phyloP scores from a whole-genome alignment of 64 coral and sea anemone species.

The Montipora sp. region DNA sequence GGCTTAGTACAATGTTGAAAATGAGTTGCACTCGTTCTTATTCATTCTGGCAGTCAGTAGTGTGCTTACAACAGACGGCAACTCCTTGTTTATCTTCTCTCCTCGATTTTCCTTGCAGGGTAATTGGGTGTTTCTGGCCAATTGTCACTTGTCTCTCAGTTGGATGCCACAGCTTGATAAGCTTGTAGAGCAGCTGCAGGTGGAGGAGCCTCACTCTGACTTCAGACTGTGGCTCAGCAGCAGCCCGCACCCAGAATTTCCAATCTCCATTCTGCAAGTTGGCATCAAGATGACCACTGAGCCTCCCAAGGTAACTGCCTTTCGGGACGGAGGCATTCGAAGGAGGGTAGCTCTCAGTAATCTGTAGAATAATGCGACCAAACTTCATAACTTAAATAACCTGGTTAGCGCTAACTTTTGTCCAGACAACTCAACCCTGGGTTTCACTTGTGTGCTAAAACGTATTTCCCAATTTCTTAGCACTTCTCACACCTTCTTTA shows the following conservation, averaged over 20 bases:
- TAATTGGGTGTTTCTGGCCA: constrained; percentile 99
- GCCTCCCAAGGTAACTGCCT: constrained; percentile 83
- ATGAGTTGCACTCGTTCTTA: too few species aligned
- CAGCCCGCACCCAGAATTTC: constrained; percentile 97
- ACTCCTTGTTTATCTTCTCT: not conserved
- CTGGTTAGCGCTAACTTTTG: too few species aligned
- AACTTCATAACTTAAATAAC: too few species aligned
- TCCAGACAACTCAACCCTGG: too few species aligned
- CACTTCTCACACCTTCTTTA: not conserved
- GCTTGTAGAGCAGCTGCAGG: constrained; percentile 96
- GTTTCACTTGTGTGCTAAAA: not conserved
- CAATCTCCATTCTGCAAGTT: constrained; percentile 97
- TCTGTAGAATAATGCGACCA: too few species aligned
- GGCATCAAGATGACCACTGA: constrained; percentile 99
- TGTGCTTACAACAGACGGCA: not conserved
- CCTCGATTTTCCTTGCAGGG: constrained; percentile 55
- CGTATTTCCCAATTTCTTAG: not conserved
- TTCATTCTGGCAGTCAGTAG: not conserved
- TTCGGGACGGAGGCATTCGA: too few species aligned
- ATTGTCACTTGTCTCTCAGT: constrained; percentile 98
- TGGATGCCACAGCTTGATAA: constrained; percentile 99
- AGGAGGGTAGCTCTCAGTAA: too few species aligned
- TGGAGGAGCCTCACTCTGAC: constrained; percentile 95
- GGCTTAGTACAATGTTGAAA: too few species aligned
- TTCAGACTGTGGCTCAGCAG: constrained; percentile 98